Base-by-base conservation (phyloP, 2,888 invertebrate species). In the Penaeus monodon region DNA sequence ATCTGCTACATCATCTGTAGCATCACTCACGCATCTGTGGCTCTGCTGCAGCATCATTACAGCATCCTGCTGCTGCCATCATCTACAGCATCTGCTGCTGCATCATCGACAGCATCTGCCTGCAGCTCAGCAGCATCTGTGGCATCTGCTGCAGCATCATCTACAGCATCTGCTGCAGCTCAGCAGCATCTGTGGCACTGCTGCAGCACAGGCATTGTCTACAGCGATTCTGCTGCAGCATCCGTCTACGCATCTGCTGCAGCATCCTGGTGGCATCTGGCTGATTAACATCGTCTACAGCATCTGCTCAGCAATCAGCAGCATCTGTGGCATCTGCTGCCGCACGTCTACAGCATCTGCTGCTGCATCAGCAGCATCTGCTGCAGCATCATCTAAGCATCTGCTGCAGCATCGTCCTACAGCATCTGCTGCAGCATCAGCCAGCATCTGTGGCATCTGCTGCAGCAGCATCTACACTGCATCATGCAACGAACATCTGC, bases 191-290 rank as follows among this genome's bases (percentile, higher is more conserved):
- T 12, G 70, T 74, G 12, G 24, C 77, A 3, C 77, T 29, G 33
- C 66, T 29, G 17, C 78, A 65, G n/a, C 83, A 49, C 6, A 49
- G 10, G 38, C 79, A 38, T 10, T 80, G 38, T 73, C 83, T 44
- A n/a, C n/a, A n/a, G n/a, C n/a, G n/a, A n/a, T n/a, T 29, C 78
- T n/a, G 57, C 84, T 20, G 44, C 81, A 44, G 70, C 80, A 38
- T 70, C 81, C 64, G 73, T 66, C 22, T 49, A 49, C 14, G 33
- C 38, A 49, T 79, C 85, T 17, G 20, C 44, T 33, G 24, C 66
- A 29, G 68, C 81, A 44, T 17, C 84, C n/a, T n/a, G 27, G 70
- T 57, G 64, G 12, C 79, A 38, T 65, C 84, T n/a, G 14, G 22
- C 76, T 64, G 70, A 74, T 22, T 38, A 57, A 70, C 70, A 44